These are phyloP conservation scores for Takifugu flavidus DNA, from an alignment of 2,113 vertebrate species.

Conservation along the genomic window DNA sequence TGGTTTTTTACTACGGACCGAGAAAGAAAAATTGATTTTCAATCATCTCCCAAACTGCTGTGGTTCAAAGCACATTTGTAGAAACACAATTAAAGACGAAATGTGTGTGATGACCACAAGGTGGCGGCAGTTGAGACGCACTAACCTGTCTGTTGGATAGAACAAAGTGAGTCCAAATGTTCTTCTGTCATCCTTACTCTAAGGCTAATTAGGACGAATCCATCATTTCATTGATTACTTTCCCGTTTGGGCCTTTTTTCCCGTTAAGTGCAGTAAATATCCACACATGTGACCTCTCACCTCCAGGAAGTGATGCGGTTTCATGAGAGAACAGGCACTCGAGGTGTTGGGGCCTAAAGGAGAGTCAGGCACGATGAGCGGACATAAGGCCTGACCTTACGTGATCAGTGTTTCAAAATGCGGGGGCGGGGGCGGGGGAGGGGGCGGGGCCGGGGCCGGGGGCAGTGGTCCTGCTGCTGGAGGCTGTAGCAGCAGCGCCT, in stretches of 20 bases:
- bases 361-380: slow-evolving; percentile 1
- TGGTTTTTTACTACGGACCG: slow-evolving; percentile 90
- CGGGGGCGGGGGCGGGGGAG: neutral
- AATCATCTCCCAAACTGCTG: too few species aligned
- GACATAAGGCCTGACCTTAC: slow-evolving; percentile 20
- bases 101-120: slow-evolving; percentile 30
- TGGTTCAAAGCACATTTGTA: too few species aligned
- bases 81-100: neutral
- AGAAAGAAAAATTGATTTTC: neutral
- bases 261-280: neutral
- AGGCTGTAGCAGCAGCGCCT: slow-evolving; percentile 18
- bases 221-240: too few species aligned
- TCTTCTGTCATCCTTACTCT: too few species aligned
- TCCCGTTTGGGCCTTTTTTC: neutral
- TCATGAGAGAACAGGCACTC: slow-evolving; percentile 35
- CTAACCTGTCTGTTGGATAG: too few species aligned
- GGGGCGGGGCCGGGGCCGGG: neutral
- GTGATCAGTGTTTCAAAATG: slow-evolving; percentile 64
- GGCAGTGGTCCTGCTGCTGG: slow-evolving; percentile 4
- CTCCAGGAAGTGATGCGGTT: slow-evolving; percentile 42
- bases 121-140: slow-evolving; percentile 18
- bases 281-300: slow-evolving; percentile 39
- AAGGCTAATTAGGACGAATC: too few species aligned
- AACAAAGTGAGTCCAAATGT: too few species aligned
- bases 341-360: slow-evolving; percentile 25